Conservation (phyloP, 1,140 invertebrate species). For the Drosophila ohnishii region DNA sequence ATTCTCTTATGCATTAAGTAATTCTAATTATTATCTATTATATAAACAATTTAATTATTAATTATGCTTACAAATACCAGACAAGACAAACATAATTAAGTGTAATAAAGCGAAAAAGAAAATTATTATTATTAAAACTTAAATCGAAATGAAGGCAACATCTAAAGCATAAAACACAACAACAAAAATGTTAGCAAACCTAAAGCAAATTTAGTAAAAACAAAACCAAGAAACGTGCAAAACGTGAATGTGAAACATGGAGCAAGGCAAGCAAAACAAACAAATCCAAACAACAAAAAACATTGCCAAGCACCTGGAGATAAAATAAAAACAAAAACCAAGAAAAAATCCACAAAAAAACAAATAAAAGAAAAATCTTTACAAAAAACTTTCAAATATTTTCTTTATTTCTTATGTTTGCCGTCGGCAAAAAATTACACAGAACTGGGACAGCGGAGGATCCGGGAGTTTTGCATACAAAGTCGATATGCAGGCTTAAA, state of each 20-base stretch:
- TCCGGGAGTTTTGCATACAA: constrained; percentile 14
- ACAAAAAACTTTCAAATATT: constrained; percentile 61
- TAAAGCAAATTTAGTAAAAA: constrained; percentile 77
- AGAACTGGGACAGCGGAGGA: neutral
- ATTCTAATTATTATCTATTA: constrained; percentile 81
- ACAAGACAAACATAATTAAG: constrained; percentile 64
- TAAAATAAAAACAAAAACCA: constrained; percentile 56
- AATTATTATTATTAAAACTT: constrained; percentile 56
- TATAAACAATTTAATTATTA: constrained; percentile 82
- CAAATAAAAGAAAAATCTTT: constrained; percentile 81
- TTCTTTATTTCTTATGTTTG: constrained; percentile 26
- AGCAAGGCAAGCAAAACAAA: constrained; percentile 41
- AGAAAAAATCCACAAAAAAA: constrained; percentile 67
- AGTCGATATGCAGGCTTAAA: constrained; percentile 16
- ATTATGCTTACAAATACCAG: constrained; percentile 72
- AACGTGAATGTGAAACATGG: constrained; percentile 52
- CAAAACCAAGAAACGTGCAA: constrained; percentile 57
- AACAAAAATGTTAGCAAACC: constrained; percentile 78
- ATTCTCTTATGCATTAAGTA: constrained; percentile 80
- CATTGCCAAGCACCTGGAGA: constrained; percentile 58
- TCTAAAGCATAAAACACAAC: constrained; percentile 55
- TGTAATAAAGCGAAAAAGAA: constrained; percentile 67
- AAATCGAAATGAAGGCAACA: constrained; percentile 51
- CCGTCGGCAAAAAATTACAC: constrained; percentile 50
- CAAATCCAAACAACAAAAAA: constrained; percentile 33